These are phyloP conservation scores for cat (Felis catus) DNA, from an alignment of 2,113 vertebrate species.

Conservation along the genomic window DNA sequence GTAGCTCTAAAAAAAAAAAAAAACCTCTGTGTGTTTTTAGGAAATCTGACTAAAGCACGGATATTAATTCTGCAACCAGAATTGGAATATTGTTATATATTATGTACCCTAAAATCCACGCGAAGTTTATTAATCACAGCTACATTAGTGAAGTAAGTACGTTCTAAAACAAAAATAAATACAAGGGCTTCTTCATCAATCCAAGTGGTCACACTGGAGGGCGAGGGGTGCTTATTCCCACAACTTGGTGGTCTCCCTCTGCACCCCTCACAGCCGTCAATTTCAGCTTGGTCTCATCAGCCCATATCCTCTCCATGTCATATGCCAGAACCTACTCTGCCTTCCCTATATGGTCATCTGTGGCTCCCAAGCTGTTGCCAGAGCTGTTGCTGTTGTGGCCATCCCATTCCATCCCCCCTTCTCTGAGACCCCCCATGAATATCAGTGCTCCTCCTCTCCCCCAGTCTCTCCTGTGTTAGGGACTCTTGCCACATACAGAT, in stretches of 20 bases:
- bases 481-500: not conserved
- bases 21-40: not conserved
- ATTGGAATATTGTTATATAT: not conserved
- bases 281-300: not conserved
- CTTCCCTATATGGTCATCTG: not conserved
- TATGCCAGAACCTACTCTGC: not conserved
- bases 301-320: not conserved
- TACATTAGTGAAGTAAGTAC: not conserved
- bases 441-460: too few species aligned
- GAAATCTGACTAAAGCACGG: not conserved
- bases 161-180: not conserved
- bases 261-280: not conserved
- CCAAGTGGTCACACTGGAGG: too few species aligned
- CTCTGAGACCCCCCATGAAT: not conserved
- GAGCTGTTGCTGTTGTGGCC: not conserved
- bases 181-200: too few species aligned
- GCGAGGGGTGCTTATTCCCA: too few species aligned
- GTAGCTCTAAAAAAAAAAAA: not conserved
- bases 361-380: not conserved
- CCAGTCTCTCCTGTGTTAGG: not conserved
- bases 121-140: not conserved
- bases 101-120: not conserved
- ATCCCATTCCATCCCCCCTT: not conserved
- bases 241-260: not conserved
- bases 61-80: not conserved